Base-by-base conservation (phyloP, 2,113 vertebrate species). In the Lepisosteus osseus region DNA sequence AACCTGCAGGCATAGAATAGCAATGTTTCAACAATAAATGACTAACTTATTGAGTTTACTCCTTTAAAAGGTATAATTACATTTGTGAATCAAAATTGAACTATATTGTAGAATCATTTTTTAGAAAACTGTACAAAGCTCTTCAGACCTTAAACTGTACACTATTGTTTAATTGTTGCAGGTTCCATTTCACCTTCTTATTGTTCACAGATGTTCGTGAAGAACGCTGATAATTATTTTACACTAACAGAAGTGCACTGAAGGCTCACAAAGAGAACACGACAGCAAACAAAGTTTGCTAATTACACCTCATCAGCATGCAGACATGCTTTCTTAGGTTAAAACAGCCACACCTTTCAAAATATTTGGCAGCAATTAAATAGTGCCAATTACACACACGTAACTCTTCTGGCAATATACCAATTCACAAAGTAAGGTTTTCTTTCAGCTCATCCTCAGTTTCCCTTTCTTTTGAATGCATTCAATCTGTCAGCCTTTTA, bases 361-460 rank as follows among this genome's bases (percentile, higher is more conserved):
- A 72, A 65, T 63, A 65, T 72, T 65, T 65, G 70, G 70, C 63
- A 72, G 61, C 62, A 72, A 72, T 72, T 72, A 65, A 65, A 56
- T 14, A 44, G 61, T 29, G 17, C 66, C 72, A 56, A 56, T 69
- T 64, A 69, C 14, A 64, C 67, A 68, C 72, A 69, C 51, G 15
- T n/a, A 55, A 42, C 72, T 64, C 9, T 45, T 44, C 63, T 56
- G 11, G 67, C 40, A 63, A 42, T 3, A 3, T 59, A 51, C 54
- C 63, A 43, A 57, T 13, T 68, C 67, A 56, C 51, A 41, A 62
- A 12, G 45, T 15, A 8, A 29, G 9, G 9, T 15, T 61, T 44
- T 51, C 56, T 55, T 9, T 4, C 4, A 11, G 40, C 41, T 55
- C 59, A 13, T 45, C 67, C 47, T 12, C 15, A 45, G n/a, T 42